Evolutionary conservation across 2,113 vertebrate genomes (phyloP).

Genomic region (Tupaia chinensis): DNA sequence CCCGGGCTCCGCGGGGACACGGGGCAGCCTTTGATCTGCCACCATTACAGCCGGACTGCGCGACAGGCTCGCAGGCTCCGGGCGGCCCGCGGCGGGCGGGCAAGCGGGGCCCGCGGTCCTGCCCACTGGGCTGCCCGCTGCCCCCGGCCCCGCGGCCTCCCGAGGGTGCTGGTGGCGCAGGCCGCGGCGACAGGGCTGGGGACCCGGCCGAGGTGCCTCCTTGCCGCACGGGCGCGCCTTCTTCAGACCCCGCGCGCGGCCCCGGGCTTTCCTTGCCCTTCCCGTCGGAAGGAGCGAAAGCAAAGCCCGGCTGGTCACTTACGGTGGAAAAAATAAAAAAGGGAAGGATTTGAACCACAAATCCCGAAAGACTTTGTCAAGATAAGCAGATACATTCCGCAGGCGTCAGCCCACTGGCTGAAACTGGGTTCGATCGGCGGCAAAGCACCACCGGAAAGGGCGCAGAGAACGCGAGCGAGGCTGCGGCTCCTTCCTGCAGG

Average conservation of each 20-base stretch:
- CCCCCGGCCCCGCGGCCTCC: background rate
- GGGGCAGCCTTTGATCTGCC: conserved; percentile 91
- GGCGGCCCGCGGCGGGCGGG: conserved; percentile 62
- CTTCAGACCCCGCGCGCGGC: background rate
- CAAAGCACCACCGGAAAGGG: background rate
- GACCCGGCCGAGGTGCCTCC: background rate
- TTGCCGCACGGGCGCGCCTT: background rate
- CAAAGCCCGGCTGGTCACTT: background rate
- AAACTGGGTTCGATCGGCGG: background rate
- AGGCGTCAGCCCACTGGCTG: background rate
- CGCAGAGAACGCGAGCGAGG: background rate
- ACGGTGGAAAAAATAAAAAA: background rate
- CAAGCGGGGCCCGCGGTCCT: background rate
- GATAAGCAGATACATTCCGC: background rate
- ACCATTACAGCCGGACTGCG: conserved; percentile 88
- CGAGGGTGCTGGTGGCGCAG: background rate
- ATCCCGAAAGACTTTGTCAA: background rate
- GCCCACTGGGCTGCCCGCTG: background rate
- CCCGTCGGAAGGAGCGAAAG: background rate
- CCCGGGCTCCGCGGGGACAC: conserved; percentile 85
- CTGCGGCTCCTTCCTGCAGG: background rate
- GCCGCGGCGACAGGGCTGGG: background rate
- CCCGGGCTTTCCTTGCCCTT: background rate
- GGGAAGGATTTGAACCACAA: background rate
- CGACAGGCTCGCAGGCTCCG: conserved; percentile 56